A percentile compares a stretch with the other conserved stretches of the same genome.
Evolutionary conservation across 2,888 invertebrate species (phyloP).

Genomic region (Ctenicera cuprea): DNA sequence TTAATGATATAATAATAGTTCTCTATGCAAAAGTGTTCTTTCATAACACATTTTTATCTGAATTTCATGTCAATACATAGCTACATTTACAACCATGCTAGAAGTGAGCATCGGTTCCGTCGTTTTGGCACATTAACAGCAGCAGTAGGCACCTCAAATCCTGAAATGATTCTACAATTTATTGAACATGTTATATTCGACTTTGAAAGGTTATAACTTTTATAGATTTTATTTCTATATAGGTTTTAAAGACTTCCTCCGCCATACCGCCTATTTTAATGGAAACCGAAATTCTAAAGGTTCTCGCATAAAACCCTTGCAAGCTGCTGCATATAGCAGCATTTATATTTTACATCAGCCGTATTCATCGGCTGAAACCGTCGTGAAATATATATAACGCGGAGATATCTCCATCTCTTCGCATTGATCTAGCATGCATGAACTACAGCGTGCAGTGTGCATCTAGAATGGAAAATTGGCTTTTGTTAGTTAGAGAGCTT

Average conservation of each 20-base stretch:
- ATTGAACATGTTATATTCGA: background rate
- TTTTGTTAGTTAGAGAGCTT: constrained; percentile 42
- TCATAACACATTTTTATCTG: no score
- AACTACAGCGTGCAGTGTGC: constrained; percentile 37
- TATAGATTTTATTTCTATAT: constrained; percentile 20
- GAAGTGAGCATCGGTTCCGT: no score
- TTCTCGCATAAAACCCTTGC: constrained; percentile 20
- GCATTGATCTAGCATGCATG: constrained; percentile 28
- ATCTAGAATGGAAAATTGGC: constrained; percentile 41
- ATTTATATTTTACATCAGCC: constrained; percentile 24
- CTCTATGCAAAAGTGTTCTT: no score
- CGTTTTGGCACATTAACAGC: constrained; percentile 10
- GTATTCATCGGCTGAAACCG: constrained; percentile 27
- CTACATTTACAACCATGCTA: no score
- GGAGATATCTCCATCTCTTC: constrained; percentile 27
- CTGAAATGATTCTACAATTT: background rate
- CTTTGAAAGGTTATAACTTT: constrained; percentile 8
- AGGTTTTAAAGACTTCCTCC: constrained; percentile 16
- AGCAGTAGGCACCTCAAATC: background rate
- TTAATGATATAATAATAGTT: no score
- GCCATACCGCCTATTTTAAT: constrained; percentile 9
- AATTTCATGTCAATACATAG: no score
- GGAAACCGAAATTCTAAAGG: constrained; percentile 30
- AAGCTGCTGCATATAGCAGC: constrained; percentile 31
- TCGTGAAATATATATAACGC: constrained; percentile 20